Base-by-base conservation (phyloP, 2,888 invertebrate species). In the Tetramorium bicarinatum region DNA sequence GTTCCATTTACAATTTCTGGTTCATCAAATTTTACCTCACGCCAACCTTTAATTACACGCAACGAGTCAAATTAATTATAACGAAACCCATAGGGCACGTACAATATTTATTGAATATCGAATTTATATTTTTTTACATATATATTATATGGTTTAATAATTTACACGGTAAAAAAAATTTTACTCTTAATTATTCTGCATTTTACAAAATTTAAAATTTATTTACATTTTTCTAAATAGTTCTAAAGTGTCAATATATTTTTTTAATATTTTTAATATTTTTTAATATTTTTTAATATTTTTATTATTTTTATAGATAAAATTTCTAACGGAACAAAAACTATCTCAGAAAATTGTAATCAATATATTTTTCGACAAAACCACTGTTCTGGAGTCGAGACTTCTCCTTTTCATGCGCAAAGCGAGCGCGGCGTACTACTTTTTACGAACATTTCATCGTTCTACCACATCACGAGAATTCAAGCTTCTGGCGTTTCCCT, bases 401-500 rank as follows among this genome's bases (percentile, higher is more conserved):
- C 44, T 71, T 29, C 59, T 47, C 25, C 13, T 54, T 47, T 71
- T 79, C 44, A 71, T 59, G 47, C 47, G 52, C 25, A 52, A 64
- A 52, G 49, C 64, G 52, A 25, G 7, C 29, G 67, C 38, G 47
- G 54, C 56, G 29, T 34, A n/a, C 21, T n/a, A 18, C 47, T 79
- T 79, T 79, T 79, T 72, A 47, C 74, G 44, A 38, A 72, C 74
- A 72, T 79, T 79, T 79, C 59, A 72, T 72, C 72, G 21, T 79
- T 71, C 38, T 18, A 34, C 34, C 47, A 72, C 47, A 79, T 79
- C 47, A 52, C 59, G 71, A 47, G 59, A 72, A 71, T 47, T 79
- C 71, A 54, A 79, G 41, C 74, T 59, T 25, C 47, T 59, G 72
- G 72, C 79, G 59, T 79, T 47, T 71, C 47, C 56, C 74, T 59